Base-by-base conservation (phyloP, 2,113 vertebrate species). In the Calyptommatus sinebrachiatus region DNA sequence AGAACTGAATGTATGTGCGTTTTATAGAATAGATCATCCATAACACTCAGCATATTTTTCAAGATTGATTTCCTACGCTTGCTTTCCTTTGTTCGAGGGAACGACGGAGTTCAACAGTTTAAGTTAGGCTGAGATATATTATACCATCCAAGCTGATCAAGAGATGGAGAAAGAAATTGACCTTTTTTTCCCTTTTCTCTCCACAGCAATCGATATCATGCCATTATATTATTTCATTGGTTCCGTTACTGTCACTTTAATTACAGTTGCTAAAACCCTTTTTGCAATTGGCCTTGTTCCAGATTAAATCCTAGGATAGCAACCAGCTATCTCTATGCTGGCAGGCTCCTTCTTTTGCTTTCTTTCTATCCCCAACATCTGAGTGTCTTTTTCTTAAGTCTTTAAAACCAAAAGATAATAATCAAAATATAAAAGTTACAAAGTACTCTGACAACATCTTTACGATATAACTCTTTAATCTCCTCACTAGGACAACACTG, bases 61-160 rank as follows among this genome's bases (percentile, higher is more conserved):
- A 70, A 81, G 74, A 84, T 85, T 80, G 73, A 82, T 79, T 89
- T 28, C 50, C 48, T 50, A 29, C 20, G 16, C 28, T 11, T 29
- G 61, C 46, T 86, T 86, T 83, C 85, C 78, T 86, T 78, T 57
- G 35, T 46, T 31, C 65, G 46, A 70, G 75, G n/a, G 81, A 87
- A 87, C 83, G 79, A 48, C 41, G 63, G 1, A 10, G 78, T 84
- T 84, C 61, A 77, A 18, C 83, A 24, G 16, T 87, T 81, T 5
- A 62, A 65, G 68, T 61, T 50, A 84, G 20, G 24, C 81, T 78
- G 8, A 81, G 75, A 69, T 85, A 86, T 31, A 70, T 80, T 41
- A 79, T 83, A 61, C 53, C 71, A 82, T 22, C 41, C 79, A 1
- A 45, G 29, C 12, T 78, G 83, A 21, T 85, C 80, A 45, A 2